Percentiles rank a stretch among this genome's conserved stretches.
These are phyloP conservation scores for Mactra quadrangularis DNA, from an alignment of 1,140 invertebrate genomes.

Conservation along the genomic window DNA sequence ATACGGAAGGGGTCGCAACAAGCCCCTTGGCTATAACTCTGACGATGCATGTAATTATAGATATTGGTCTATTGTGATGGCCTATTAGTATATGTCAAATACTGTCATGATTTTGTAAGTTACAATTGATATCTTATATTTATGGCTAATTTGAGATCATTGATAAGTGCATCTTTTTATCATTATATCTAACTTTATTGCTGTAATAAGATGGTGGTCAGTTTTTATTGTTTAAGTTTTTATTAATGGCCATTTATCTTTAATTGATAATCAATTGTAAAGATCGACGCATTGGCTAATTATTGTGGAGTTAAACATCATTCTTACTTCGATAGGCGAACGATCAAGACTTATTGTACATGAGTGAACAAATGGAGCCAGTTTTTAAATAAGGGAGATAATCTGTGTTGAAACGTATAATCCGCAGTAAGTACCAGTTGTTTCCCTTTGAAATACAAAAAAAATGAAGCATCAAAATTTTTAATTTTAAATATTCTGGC, in stretches of 20 bases:
- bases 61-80: conserved; percentile 17
- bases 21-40: conserved; percentile 18
- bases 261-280: background rate
- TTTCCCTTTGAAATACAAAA: too few relatives aligned
- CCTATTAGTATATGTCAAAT: conserved; percentile 41
- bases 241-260: conserved; percentile 24
- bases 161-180: conserved; percentile 37
- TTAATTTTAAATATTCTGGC: too few relatives aligned
- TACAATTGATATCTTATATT: conserved; percentile 46
- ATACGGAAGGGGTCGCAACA: conserved; percentile 6
- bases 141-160: conserved; percentile 42
- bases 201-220: conserved; percentile 9
- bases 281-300: too few relatives aligned
- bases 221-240: conserved; percentile 12
- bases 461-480: too few relatives aligned
- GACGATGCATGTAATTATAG: background rate
- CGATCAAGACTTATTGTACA: too few relatives aligned
- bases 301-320: background rate
- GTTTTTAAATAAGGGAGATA: too few relatives aligned
- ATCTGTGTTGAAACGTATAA: too few relatives aligned
- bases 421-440: too few relatives aligned
- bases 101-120: conserved; percentile 49
- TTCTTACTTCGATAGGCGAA: background rate
- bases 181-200: conserved; percentile 6
- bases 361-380: too few relatives aligned